Evolutionary conservation across 2,113 vertebrate species (phyloP), one percentile per base, ranked within the genome.

Genomic region (Gasterosteus aculeatus): DNA sequence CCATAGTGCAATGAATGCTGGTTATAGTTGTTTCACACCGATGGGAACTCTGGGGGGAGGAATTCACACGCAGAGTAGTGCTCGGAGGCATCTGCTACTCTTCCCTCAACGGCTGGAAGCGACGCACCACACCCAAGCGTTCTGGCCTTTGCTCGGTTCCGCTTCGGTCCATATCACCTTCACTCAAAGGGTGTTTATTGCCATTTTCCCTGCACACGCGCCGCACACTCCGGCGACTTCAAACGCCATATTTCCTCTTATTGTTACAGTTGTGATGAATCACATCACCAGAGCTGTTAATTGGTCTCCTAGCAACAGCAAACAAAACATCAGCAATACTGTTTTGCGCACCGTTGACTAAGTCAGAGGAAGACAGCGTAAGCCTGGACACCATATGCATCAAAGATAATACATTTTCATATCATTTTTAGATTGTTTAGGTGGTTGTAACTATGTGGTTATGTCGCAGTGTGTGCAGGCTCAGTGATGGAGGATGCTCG

Each of bases 21-120:
- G 65, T 61, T 75, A 54, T 61, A 46, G 64, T 75, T 74, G 59
- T 70, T 73, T 69, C 58, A 62, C 84, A 62, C 69, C 61, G 69
- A 84, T 86, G 75, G 78, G 75, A 79, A 79, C 72, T 79, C 75
- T 65, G 59, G 78, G 69, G 69, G 70, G 77, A 83, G 56, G 29
- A n/a, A 58, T 57, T 76, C 69, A 72, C 72, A 72, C 71, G 60
- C 56, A 56, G 29, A 60, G 12, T 4, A 9, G 22, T 31, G 33
- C 56, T 75, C 26, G 19, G 56, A 77, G 56, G 77, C 58, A 26
- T 26, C 22, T 26, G 22, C 22, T 26, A 26, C 19, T 49, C 16
- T 65, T 51, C 67, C 29, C 39, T 46, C 54, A 58, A 16, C 9
- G 1, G 3, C 66, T 66, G 6, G 18, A 7, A 22, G 19, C 0